Evolutionary conservation across 2,797 vertebrate species (phyloP).

Genomic region (Coregonus suidteri): DNA sequence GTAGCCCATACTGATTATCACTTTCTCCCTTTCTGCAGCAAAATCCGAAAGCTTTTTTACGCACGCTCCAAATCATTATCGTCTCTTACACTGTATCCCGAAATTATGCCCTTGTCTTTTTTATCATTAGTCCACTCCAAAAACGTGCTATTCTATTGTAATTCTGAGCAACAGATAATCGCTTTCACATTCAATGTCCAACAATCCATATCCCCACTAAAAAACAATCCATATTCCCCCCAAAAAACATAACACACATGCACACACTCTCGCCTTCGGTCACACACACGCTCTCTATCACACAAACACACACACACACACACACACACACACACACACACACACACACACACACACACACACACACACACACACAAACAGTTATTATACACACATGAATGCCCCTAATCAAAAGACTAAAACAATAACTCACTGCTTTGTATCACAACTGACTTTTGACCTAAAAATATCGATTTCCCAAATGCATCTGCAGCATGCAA

Average conservation of each 20-base stretch:
- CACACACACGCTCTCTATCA: not conserved
- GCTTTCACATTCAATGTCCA: slow-evolving; percentile 51
- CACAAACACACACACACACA: slow-evolving; percentile 32
- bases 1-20: slow-evolving; percentile 65
- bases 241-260: no score
- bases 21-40: slow-evolving; percentile 71
- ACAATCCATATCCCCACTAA: slow-evolving; percentile 40
- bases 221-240: no score
- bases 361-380: slow-evolving; percentile 32
- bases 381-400: slow-evolving; percentile 70
- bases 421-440: slow-evolving; percentile 74
- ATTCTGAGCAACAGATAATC: slow-evolving; percentile 70
- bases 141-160: slow-evolving; percentile 67
- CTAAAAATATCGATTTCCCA: slow-evolving; percentile 67
- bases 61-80: slow-evolving; percentile 53
- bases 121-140: slow-evolving; percentile 72
- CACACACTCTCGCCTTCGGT: no score
- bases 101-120: slow-evolving; percentile 68
- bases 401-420: slow-evolving; percentile 74
- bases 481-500: slow-evolving; percentile 56
- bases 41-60: slow-evolving; percentile 59
- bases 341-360: slow-evolving; percentile 1
- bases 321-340: not conserved
- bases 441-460: slow-evolving; percentile 75
- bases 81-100: slow-evolving; percentile 55